A percentile compares a stretch with the other conserved stretches of the same genome.
These are phyloP conservation scores for Chelonus formosanus DNA, from an alignment of 2,888 invertebrate genomes.

Conservation along the genomic window DNA sequence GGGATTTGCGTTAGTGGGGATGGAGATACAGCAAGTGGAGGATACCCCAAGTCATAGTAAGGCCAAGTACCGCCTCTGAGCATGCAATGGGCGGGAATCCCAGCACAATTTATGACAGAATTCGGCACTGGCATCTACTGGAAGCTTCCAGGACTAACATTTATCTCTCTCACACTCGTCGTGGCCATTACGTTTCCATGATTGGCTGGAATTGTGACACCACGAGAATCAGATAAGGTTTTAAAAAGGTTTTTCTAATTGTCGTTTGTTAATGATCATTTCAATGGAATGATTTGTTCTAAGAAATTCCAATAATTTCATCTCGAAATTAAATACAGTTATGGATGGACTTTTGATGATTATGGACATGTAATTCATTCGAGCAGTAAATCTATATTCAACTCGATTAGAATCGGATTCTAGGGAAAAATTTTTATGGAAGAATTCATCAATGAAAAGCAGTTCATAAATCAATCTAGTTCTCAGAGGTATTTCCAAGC, in stretches of 20 bases:
- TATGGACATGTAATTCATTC: no score
- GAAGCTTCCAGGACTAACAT: conserved; percentile 54
- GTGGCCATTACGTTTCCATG: conserved; percentile 71
- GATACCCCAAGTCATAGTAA: conserved; percentile 63
- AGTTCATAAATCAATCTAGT: no score
- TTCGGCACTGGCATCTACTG: conserved; percentile 67
- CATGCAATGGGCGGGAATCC: conserved; percentile 70
- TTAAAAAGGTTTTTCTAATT: conserved; percentile 44
- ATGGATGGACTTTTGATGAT: no score
- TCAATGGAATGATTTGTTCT: neutral
- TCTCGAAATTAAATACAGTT: no score
- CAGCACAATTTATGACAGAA: conserved; percentile 59
- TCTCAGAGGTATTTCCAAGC: no score
- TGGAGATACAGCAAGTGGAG: conserved; percentile 38
- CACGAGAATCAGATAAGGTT: conserved; percentile 60
- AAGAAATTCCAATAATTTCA: no score
- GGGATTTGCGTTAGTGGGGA: conserved; percentile 39
- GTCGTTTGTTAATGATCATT: conserved; percentile 14
- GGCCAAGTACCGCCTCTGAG: conserved; percentile 68
- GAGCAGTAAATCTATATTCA: no score
- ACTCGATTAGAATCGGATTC: no score
- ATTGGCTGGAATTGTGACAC: conserved; percentile 67
- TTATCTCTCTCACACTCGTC: conserved; percentile 50
- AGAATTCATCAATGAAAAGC: no score
- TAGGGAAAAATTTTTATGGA: no score